These are phyloP conservation scores for Lutraria lutraria DNA, from an alignment of 2,888 invertebrate genomes.

Conservation along the genomic window DNA sequence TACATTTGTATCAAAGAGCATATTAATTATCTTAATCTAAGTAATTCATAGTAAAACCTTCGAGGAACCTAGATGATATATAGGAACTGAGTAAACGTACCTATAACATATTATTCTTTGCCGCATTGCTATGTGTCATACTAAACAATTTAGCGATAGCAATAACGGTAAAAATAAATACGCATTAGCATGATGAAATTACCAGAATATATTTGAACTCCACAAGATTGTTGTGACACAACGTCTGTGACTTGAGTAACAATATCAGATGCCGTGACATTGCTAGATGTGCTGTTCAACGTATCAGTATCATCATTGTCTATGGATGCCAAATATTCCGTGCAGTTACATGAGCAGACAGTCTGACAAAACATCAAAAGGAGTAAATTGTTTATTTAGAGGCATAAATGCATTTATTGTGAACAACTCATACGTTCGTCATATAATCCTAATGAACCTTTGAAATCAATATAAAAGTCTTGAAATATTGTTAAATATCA, in stretches of 20 bases:
- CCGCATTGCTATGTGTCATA: not conserved
- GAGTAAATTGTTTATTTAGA: too few relatives aligned
- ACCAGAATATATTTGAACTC: constrained; percentile 69
- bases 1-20: not conserved
- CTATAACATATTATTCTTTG: not conserved
- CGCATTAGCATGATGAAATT: not conserved
- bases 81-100: not conserved
- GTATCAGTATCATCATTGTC: constrained; percentile 6
- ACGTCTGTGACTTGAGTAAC: not conserved
- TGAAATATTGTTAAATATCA: too few relatives aligned
- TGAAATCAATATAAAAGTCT: too few relatives aligned
- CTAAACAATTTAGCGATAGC: not conserved
- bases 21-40: too few relatives aligned
- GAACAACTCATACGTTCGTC: too few relatives aligned
- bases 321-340: constrained; percentile 25
- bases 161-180: not conserved
- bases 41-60: too few relatives aligned
- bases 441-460: too few relatives aligned
- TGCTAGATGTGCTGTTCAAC: not conserved
- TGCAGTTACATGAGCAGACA: constrained; percentile 62
- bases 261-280: not conserved
- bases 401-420: too few relatives aligned
- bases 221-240: constrained; percentile 64
- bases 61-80: not conserved
- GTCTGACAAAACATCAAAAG: not conserved